phyloP scores from a whole-genome alignment of 2,113 vertebrate genomes.

The Callionymus lyra region DNA sequence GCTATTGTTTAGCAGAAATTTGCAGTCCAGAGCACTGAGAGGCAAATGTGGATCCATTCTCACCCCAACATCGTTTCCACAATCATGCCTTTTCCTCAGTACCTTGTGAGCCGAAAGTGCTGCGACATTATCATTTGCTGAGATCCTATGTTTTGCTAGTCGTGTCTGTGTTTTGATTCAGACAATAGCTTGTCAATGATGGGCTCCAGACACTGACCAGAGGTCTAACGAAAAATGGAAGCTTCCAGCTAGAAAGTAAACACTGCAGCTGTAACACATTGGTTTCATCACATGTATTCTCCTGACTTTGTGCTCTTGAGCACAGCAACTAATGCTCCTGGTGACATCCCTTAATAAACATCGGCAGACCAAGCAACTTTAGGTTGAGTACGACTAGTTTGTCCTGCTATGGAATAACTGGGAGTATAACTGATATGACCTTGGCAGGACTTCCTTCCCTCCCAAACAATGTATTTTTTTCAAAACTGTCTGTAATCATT shows the following conservation, averaged over 20 bases:
- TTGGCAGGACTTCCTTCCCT: conserved; percentile 29
- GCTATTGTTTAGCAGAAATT: conserved; percentile 6
- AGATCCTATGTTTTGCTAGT: conserved; percentile 56
- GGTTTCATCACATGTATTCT: conserved; percentile 12
- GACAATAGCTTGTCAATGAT: conserved; percentile 55
- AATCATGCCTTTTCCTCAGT: conserved; percentile 2
- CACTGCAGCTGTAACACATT: conserved; percentile 19
- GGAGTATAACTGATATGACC: conserved; percentile 49
- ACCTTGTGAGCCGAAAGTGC: conserved; percentile 46
- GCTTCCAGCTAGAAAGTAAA: conserved; percentile 35
- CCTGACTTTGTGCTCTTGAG: conserved; percentile 30
- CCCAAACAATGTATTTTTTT: conserved; percentile 52
- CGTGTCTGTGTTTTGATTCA: conserved; percentile 67
- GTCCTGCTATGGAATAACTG: conserved; percentile 2
- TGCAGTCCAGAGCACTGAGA: conserved; percentile 30
- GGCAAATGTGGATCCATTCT: no score
- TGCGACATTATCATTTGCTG: conserved; percentile 52
- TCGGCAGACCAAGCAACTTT: conserved; percentile 24
- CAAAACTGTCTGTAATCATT: conserved; percentile 47
- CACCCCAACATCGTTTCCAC: no score
- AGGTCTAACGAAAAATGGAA: conserved; percentile 51
- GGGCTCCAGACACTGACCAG: conserved; percentile 48
- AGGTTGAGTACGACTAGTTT: conserved; percentile 14
- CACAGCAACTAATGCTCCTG: conserved; percentile 26
- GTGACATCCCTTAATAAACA: conserved; percentile 42